Evolutionary conservation across 1,140 invertebrate species (phyloP).

Genomic region (Thereuonema tuberculata): DNA sequence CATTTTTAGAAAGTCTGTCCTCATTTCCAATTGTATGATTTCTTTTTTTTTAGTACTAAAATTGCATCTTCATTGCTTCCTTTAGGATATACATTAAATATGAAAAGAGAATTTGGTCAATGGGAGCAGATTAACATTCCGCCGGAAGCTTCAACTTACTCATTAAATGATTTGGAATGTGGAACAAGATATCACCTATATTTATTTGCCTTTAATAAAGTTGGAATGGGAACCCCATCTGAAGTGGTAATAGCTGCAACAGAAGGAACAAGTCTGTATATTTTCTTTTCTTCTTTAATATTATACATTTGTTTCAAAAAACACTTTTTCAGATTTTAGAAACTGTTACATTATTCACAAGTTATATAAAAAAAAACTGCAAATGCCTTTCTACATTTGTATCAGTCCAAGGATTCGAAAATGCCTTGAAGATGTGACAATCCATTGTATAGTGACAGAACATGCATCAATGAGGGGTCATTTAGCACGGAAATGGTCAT

Average conservation of each 20-base stretch:
- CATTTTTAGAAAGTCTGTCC: neutral
- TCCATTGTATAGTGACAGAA: too few relatives aligned
- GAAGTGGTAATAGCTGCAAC: slow-evolving; percentile 16
- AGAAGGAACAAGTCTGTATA: slow-evolving; percentile 5
- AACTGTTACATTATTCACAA: neutral
- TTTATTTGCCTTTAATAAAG: slow-evolving; percentile 33
- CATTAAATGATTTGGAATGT: slow-evolving; percentile 21
- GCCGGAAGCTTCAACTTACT: slow-evolving; percentile 13
- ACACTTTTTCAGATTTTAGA: too few relatives aligned
- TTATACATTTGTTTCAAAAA: too few relatives aligned
- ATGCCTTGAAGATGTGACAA: too few relatives aligned
- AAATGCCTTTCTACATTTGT: too few relatives aligned
- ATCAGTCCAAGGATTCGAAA: too few relatives aligned
- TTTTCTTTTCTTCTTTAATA: neutral
- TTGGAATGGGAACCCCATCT: slow-evolving; percentile 22
- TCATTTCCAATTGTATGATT: neutral
- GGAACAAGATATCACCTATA: slow-evolving; percentile 32
- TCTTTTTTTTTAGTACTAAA: neutral
- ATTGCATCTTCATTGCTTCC: neutral
- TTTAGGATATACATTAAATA: slow-evolving; percentile 20
- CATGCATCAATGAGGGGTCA: too few relatives aligned
- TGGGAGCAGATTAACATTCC: slow-evolving; percentile 15
- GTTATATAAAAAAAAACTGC: neutral
- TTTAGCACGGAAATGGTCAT: too few relatives aligned
- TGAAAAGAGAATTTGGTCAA: slow-evolving; percentile 18